Percentiles rank a stretch among this genome's conserved stretches.
phyloP scores from a whole-genome alignment of 2,797 vertebrate species.

The Borostomias antarcticus region DNA sequence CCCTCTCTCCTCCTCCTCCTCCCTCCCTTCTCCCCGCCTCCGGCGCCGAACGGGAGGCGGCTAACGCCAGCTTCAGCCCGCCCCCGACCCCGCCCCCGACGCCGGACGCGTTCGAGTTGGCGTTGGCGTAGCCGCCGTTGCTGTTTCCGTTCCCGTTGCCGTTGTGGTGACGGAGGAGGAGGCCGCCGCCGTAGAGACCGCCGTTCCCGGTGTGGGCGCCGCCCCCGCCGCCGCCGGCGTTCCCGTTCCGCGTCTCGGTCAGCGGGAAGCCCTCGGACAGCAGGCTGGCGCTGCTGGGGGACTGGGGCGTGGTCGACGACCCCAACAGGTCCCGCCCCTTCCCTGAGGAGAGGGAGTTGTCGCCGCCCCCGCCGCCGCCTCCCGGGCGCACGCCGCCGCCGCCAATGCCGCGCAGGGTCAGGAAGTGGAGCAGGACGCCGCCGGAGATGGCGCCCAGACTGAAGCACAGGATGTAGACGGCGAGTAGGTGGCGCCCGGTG shows the following conservation, averaged over 20 bases:
- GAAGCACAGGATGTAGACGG: conserved; percentile 76
- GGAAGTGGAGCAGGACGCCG: conserved; percentile 40
- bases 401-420: conserved; percentile 17
- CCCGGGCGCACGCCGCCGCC: too few species aligned
- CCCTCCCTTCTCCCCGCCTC: conserved; percentile 62
- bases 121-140: conserved; percentile 60
- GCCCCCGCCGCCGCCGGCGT: conserved; percentile 55
- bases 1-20: conserved; percentile 48
- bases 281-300: conserved; percentile 82
- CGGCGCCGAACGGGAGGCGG: conserved; percentile 38
- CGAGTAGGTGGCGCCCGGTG: conserved; percentile 66
- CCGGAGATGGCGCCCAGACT: conserved; percentile 44
- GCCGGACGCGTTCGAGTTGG: conserved; percentile 60
- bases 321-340: conserved; percentile 80
- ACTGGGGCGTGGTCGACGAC: conserved; percentile 80
- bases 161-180: conserved; percentile 36
- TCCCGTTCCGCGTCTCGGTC: conserved; percentile 78
- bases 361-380: conserved; percentile 49
- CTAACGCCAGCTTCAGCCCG: conserved; percentile 57
- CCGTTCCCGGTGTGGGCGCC: conserved; percentile 67
- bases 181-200: conserved; percentile 59
- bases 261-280: conserved; percentile 78
- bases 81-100: conserved; percentile 16
- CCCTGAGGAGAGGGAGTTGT: conserved; percentile 67
- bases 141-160: conserved; percentile 47